Evolutionary conservation across 2,797 vertebrate species (phyloP).

Genomic region (Enteromius afrohamiltoni): DNA sequence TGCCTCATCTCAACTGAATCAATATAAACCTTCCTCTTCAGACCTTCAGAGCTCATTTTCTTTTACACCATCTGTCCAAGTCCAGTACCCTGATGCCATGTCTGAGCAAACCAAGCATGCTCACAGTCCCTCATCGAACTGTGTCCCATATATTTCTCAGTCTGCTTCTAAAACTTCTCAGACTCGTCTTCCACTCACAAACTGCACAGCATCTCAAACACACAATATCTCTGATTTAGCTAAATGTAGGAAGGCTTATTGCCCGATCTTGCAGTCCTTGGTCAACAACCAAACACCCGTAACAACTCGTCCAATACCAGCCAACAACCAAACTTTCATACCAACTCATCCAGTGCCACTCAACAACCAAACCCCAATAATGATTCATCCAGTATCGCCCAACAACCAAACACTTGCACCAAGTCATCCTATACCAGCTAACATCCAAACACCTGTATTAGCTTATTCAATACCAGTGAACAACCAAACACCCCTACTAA

Average conservation of each 20-base stretch:
- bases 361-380: not conserved
- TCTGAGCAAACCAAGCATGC: constrained; percentile 7
- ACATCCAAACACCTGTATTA: not conserved
- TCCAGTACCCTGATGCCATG: not conserved
- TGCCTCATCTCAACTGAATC: not conserved
- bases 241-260: not conserved
- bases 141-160: not conserved
- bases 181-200: not conserved
- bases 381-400: not conserved
- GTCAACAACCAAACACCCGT: not conserved
- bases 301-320: not conserved
- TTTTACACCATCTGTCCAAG: not conserved
- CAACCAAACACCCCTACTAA: not conserved
- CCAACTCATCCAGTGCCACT: not conserved
- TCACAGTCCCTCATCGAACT: not conserved
- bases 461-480: fast-evolving
- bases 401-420: not conserved
- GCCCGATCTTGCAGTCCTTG: not conserved
- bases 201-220: not conserved
- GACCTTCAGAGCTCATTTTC: not conserved
- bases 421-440: not conserved
- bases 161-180: constrained; percentile 3
- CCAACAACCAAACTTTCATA: not conserved
- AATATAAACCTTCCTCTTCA: not conserved
- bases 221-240: not conserved